Evolutionary conservation across 1,140 invertebrate species (phyloP).

Genomic region (Scaptomyza pallida): DNA sequence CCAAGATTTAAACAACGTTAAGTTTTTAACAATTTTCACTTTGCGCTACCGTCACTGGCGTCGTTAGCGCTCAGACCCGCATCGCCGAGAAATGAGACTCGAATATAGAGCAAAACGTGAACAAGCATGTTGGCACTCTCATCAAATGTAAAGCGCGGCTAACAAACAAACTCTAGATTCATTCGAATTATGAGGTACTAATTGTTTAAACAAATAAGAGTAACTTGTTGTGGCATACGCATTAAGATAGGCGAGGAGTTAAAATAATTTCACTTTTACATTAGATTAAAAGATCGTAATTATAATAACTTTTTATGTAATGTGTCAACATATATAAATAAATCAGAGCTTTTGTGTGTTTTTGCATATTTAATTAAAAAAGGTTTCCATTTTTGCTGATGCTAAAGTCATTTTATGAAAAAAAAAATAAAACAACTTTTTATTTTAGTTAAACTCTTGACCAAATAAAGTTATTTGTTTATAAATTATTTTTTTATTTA

Average conservation of each 20-base stretch:
- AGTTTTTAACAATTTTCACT: slow-evolving; percentile 77
- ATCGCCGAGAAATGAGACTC: slow-evolving; percentile 31
- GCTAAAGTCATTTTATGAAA: no score
- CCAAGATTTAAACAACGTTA: slow-evolving; percentile 51
- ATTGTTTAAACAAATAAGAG: slow-evolving; percentile 62
- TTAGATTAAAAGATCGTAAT: neutral
- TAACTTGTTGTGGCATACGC: slow-evolving; percentile 43
- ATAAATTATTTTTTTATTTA: no score
- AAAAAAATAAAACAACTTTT: no score
- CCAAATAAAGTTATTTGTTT: no score
- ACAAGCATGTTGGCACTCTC: slow-evolving; percentile 25
- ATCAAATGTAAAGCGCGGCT: slow-evolving; percentile 7
- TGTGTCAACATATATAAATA: neutral
- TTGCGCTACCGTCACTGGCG: slow-evolving; percentile 11
- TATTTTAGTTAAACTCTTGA: no score
- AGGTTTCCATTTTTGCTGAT: no score
- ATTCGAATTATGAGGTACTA: slow-evolving; percentile 37
- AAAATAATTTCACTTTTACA: slow-evolving; percentile 73
- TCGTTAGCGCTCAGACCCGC: slow-evolving; percentile 27
- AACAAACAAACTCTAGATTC: slow-evolving; percentile 2
- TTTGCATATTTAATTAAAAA: neutral
- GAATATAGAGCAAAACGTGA: slow-evolving; percentile 60
- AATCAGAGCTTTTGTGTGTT: neutral
- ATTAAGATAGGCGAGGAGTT: slow-evolving; percentile 20
- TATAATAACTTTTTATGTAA: neutral